A percentile compares a stretch with the other conserved stretches of the same genome.
Evolutionary conservation across 2,797 vertebrate species (phyloP).

Genomic region (Thunnus albacares): DNA sequence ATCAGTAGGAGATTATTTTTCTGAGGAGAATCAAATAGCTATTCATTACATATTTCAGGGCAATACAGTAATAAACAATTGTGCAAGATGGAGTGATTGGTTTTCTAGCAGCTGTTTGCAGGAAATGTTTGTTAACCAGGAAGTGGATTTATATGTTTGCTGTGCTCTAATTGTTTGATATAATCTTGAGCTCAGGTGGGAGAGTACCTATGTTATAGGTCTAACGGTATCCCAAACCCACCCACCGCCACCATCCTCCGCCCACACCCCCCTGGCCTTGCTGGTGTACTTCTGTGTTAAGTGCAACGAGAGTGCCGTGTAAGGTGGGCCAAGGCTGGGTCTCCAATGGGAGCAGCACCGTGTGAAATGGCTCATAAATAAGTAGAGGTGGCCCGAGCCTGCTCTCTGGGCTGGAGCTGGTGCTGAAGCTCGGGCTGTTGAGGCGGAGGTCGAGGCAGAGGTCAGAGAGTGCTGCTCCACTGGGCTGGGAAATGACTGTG

Average conservation of each 20-base stretch:
- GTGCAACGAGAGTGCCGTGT: constrained; percentile 62
- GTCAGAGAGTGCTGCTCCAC: constrained; percentile 84
- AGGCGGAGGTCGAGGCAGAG: constrained; percentile 80
- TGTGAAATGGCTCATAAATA: constrained; percentile 88
- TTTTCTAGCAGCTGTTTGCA: constrained; percentile 34
- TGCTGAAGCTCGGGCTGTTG: constrained; percentile 64
- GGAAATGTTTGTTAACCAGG: constrained; percentile 36
- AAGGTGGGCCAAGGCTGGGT: constrained; percentile 75
- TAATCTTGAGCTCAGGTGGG: constrained; percentile 34
- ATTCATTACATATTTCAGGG: constrained; percentile 61
- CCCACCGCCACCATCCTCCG: constrained; percentile 24
- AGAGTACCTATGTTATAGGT: constrained; percentile 31
- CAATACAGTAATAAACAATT: constrained; percentile 46
- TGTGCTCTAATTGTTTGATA: constrained; percentile 46
- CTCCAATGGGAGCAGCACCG: constrained; percentile 83
- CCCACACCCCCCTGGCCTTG: constrained; percentile 33
- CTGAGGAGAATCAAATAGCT: constrained; percentile 65
- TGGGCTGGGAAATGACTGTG: constrained; percentile 87
- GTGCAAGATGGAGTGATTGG: constrained; percentile 27
- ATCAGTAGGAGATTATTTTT: constrained; percentile 74
- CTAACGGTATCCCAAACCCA: constrained; percentile 35
- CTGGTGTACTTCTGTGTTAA: constrained; percentile 67
- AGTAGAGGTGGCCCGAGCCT: constrained; percentile 75
- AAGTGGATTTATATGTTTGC: constrained; percentile 45
- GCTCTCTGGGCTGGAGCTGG: constrained; percentile 69